Conservation (phyloP, 2,113 vertebrate species). For the Sylvia atricapilla region DNA sequence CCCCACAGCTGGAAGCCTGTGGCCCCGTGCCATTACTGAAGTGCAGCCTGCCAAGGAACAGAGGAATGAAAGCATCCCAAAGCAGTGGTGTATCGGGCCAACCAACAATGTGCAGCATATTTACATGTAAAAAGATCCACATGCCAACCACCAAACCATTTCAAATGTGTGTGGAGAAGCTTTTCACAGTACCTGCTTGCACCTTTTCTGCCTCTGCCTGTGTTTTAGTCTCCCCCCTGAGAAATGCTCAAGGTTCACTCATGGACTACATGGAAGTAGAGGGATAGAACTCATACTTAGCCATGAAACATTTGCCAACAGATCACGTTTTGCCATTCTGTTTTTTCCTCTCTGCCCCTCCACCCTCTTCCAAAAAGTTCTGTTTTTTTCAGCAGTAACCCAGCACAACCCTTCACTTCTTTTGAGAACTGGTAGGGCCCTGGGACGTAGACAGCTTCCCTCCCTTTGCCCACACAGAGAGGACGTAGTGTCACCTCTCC, state of each 20-base stretch:
- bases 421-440: background rate
- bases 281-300: conserved; percentile 64
- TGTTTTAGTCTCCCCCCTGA: conserved; percentile 14
- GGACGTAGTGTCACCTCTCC: background rate
- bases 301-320: conserved; percentile 65
- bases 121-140: conserved; percentile 35
- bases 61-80: background rate
- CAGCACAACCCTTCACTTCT: conserved; percentile 26
- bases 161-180: conserved; percentile 42
- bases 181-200: conserved; percentile 48
- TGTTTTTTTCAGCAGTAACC: conserved; percentile 36
- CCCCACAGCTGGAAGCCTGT: background rate
- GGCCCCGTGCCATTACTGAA: background rate
- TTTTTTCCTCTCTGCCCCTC: conserved; percentile 49
- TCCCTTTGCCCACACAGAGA: background rate
- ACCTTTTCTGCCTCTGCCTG: conserved; percentile 53
- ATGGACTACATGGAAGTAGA: conserved; percentile 48
- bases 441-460: background rate
- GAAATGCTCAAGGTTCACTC: background rate
- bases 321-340: conserved; percentile 67
- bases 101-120: background rate
- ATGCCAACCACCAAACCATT: conserved; percentile 52
- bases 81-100: background rate
- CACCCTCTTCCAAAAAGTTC: background rate
- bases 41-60: background rate